These are phyloP conservation scores for Andrena fulva DNA, from an alignment of 2,888 invertebrate species.

Conservation along the genomic window DNA sequence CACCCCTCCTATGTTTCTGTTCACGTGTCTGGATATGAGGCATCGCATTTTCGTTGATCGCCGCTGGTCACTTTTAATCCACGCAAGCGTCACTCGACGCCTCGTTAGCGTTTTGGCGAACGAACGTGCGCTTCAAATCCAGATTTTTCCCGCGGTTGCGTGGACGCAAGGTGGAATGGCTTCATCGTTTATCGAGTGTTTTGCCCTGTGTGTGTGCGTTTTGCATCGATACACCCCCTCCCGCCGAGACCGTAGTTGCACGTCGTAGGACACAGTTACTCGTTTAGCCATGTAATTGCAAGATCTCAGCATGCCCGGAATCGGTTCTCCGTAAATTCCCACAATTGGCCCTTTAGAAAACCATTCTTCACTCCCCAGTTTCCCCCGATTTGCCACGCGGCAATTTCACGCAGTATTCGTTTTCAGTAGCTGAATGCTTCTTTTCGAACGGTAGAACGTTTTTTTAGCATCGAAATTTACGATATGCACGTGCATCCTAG, in stretches of 20 bases:
- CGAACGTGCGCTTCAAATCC: slow-evolving; percentile 8
- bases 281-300: not conserved
- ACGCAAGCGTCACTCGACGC: no score
- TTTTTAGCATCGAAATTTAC: not conserved
- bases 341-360: not conserved
- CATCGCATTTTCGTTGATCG: not conserved
- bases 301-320: slow-evolving; percentile 10
- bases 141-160: not conserved
- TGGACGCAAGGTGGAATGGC: slow-evolving; percentile 34
- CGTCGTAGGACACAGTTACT: slow-evolving; percentile 5
- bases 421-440: not conserved
- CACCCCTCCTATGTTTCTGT: slow-evolving; percentile 25
- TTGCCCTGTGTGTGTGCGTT: not conserved
- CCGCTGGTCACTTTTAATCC: no score
- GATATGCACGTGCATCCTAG: slow-evolving; percentile 26
- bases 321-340: not conserved
- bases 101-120: not conserved
- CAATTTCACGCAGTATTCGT: not conserved
- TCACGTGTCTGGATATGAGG: slow-evolving; percentile 17
- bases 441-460: not conserved
- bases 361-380: not conserved
- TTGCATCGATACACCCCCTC: not conserved
- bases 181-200: slow-evolving; percentile 17
- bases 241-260: slow-evolving; percentile 25
- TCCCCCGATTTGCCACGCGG: not conserved